Conservation (phyloP, 2,113 vertebrate species). For the Dasyurus viverrinus region DNA sequence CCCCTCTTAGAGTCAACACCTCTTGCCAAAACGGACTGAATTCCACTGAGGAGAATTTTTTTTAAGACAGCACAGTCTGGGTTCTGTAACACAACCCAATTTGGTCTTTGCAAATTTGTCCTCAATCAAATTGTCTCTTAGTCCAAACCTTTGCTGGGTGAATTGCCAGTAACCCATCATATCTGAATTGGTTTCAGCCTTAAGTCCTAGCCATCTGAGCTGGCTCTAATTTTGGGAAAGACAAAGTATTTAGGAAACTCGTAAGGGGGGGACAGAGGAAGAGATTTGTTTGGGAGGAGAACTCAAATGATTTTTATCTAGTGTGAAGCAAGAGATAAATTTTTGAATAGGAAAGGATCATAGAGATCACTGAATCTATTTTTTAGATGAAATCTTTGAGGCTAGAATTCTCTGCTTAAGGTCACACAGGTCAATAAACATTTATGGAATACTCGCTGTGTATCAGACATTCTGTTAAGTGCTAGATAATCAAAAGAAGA, state of each 20-base stretch:
- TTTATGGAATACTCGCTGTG: too few relatives aligned
- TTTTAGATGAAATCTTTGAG: not conserved
- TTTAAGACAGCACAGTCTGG: not conserved
- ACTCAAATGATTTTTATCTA: not conserved
- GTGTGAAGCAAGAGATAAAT: not conserved
- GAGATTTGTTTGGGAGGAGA: constrained; percentile 4
- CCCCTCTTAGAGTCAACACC: too few relatives aligned
- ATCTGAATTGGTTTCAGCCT: not conserved
- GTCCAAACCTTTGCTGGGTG: not conserved
- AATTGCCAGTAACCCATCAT: not conserved
- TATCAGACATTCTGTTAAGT: too few relatives aligned
- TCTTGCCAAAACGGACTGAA: not conserved
- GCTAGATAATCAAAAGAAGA: not conserved
- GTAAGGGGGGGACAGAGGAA: not conserved
- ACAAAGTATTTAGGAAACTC: constrained; percentile 56
- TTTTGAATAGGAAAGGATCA: not conserved
- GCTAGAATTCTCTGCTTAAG: not conserved
- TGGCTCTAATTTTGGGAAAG: not conserved
- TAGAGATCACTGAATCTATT: too few relatives aligned
- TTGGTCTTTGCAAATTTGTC: not conserved
- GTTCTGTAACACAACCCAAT: not conserved
- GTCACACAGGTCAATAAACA: not conserved
- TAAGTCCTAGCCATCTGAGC: not conserved
- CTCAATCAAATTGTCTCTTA: not conserved
- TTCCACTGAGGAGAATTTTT: not conserved